Percentiles rank a stretch among this genome's conserved stretches.
These are phyloP conservation scores for Limnephilus rhombicus DNA, from an alignment of 2,888 invertebrate species.

Conservation along the genomic window DNA sequence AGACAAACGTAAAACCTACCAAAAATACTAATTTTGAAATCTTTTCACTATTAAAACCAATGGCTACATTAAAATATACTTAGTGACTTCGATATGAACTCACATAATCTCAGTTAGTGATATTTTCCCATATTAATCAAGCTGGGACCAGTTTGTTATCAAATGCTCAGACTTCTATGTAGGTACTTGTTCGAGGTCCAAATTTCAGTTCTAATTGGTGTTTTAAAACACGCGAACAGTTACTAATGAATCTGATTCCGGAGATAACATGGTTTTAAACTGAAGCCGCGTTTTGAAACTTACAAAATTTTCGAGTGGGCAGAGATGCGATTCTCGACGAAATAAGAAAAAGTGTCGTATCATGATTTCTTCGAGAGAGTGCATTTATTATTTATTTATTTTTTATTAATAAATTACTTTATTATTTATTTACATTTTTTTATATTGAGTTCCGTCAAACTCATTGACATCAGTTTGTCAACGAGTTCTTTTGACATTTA, in stretches of 20 bases:
- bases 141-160: background rate
- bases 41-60: background rate
- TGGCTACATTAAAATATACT: background rate
- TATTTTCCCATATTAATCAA: background rate
- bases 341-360: background rate
- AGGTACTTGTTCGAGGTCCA: background rate
- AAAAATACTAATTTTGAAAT: background rate
- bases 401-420: too few relatives aligned
- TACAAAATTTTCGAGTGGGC: background rate
- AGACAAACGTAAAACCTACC: background rate
- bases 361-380: too few relatives aligned
- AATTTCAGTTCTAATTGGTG: slow-evolving; percentile 12
- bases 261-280: background rate
- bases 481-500: too few relatives aligned
- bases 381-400: too few relatives aligned
- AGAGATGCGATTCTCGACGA: background rate
- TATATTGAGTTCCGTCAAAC: too few relatives aligned
- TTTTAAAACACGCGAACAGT: background rate
- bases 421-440: too few relatives aligned
- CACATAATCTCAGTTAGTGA: background rate
- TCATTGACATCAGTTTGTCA: too few relatives aligned
- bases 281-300: background rate
- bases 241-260: background rate
- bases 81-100: background rate
- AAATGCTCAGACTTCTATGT: background rate